These are phyloP conservation scores for Vollenhovia emeryi DNA, from an alignment of 1,140 invertebrate species.

Conservation along the genomic window DNA sequence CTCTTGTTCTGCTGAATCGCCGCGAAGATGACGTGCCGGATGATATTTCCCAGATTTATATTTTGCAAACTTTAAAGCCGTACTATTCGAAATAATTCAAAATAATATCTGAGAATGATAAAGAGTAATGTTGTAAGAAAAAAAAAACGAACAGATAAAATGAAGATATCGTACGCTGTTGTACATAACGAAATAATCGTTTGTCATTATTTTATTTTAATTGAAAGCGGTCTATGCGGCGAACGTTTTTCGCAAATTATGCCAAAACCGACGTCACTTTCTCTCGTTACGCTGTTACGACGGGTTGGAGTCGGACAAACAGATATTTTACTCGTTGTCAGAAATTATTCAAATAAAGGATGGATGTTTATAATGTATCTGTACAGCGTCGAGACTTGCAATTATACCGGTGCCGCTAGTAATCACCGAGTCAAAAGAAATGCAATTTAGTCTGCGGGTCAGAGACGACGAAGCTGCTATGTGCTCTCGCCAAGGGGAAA, in stretches of 20 bases:
- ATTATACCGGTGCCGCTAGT: slow-evolving; percentile 17
- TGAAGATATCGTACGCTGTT: background rate
- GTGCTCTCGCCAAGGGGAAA: background rate
- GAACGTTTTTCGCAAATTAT: background rate
- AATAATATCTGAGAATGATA: background rate
- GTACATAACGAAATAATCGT: background rate
- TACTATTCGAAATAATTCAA: background rate
- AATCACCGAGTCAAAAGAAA: slow-evolving; percentile 4
- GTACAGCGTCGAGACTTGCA: background rate
- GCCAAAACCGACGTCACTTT: background rate
- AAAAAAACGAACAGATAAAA: background rate
- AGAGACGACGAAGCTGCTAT: background rate
- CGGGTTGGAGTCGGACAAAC: background rate
- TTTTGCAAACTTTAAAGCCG: background rate
- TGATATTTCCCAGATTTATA: slow-evolving; percentile 20
- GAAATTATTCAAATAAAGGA: background rate
- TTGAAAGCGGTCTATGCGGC: background rate
- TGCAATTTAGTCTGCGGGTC: background rate
- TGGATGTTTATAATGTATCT: slow-evolving; percentile 1
- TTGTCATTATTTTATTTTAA: background rate
- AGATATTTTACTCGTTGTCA: slow-evolving; percentile 24
- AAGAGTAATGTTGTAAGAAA: no score
- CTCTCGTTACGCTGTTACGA: background rate
- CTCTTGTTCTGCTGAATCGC: slow-evolving; percentile 33
- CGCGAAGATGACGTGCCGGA: slow-evolving; percentile 23